Base-by-base conservation (phyloP, 1,140 invertebrate genomes). In the Chironomus tepperi region DNA sequence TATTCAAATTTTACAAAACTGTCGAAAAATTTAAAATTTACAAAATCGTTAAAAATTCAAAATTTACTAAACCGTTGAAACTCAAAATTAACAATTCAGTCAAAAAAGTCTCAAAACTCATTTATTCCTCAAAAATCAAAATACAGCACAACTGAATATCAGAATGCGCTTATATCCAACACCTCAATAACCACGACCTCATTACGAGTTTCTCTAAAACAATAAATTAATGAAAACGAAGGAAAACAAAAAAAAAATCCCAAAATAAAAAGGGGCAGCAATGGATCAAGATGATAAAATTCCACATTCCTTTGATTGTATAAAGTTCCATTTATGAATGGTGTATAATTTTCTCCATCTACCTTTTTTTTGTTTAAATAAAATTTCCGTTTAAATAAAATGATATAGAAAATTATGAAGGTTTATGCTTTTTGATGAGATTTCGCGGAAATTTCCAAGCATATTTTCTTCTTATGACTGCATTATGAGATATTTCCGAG, bases 301-400 rank as follows among this genome's bases (percentile, higher is more conserved):
- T 15, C n/a, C 12, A 57, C 12, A 12, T 57, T 57, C 47, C 24
- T 34, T 34, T 34, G 24, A 34, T 34, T 34, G 24, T 34, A 34
- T 57, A 57, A 57, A 57, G 47, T 57, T 57, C 47, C 47, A 57
- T 57, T 57, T 57, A 57, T 57, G 47, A 57, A 57, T 57, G 47
- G 47, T 57, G 47, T 57, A 57, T 57, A 57, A 57, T 57, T 57
- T 57, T 57, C 12, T 57, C 12, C 47, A 34, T 34, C 24, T 2
- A 57, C 47, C 47, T 57, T 57, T 57, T 57, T 57, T n/a, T n/a
- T 57, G 5, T 15, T 57, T 1, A 57, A 57, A 57, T 57, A 12
- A 57, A 57, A n/a, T 57, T 57, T 57, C n/a, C 47, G 12, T 15
- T 12, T 15, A n/a, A 57, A n/a, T n/a, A 15, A 57, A 57, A 57